Conservation (phyloP, 2,888 invertebrate genomes). For the Eupithecia dodoneata region DNA sequence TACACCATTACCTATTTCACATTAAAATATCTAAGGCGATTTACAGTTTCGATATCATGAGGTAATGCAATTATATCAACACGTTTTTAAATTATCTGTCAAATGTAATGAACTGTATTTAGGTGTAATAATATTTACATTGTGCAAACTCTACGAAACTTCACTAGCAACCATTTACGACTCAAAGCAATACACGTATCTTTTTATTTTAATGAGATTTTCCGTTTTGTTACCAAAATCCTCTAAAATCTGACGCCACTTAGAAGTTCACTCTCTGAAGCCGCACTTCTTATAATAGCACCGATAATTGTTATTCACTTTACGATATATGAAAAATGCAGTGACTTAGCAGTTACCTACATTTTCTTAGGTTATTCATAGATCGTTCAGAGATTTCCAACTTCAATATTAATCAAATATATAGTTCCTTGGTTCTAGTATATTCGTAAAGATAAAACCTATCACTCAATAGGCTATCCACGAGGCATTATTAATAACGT, state of each 20-base stretch:
- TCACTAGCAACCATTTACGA: slow-evolving; percentile 4
- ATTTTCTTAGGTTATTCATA: not conserved
- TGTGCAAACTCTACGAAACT: slow-evolving; percentile 2
- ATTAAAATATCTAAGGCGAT: slow-evolving; percentile 62
- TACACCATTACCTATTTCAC: slow-evolving; percentile 46
- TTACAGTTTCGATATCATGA: slow-evolving; percentile 54
- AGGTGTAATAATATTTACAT: slow-evolving; percentile 7
- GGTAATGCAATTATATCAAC: slow-evolving; percentile 47
- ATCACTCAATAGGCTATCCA: not conserved
- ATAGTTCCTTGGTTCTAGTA: not conserved
- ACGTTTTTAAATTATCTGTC: not conserved
- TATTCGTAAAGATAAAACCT: not conserved
- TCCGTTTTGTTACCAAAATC: not conserved
- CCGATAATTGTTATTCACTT: not conserved
- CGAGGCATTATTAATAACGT: slow-evolving; percentile 58
- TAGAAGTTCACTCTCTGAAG: not conserved
- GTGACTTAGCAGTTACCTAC: not conserved
- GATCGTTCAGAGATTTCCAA: not conserved
- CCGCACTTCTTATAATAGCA: not conserved
- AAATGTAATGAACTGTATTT: not conserved
- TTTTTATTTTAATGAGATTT: not conserved
- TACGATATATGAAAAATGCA: not conserved
- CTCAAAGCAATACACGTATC: not conserved
- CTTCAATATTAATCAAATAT: not conserved
- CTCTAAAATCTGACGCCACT: not conserved